A percentile compares a stretch with the other conserved stretches of the same genome.
These are phyloP conservation scores for Meriones unguiculatus DNA, from an alignment of 2,113 vertebrate species.

Conservation along the genomic window DNA sequence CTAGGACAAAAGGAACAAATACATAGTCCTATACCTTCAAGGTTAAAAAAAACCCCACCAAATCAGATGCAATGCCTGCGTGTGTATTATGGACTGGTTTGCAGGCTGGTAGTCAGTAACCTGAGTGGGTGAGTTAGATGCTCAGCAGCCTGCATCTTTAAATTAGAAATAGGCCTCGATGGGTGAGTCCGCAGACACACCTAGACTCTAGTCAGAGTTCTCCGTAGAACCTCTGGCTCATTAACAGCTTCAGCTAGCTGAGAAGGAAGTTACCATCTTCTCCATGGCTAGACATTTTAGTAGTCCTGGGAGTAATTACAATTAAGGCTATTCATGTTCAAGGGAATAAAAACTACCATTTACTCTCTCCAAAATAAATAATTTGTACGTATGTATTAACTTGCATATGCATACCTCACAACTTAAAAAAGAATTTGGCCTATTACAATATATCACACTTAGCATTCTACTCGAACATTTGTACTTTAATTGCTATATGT, in stretches of 20 bases:
- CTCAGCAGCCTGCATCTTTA: neutral
- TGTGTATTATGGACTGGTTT: neutral
- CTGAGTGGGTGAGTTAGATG: neutral
- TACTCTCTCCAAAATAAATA: slow-evolving; percentile 7
- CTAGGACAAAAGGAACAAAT: neutral
- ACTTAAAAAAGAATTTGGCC: slow-evolving; percentile 50
- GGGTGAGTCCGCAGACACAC: neutral
- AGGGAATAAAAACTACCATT: neutral
- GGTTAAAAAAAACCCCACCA: neutral
- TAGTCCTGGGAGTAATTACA: neutral
- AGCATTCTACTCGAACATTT: slow-evolving; percentile 6
- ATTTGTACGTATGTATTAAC: neutral
- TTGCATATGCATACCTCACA: neutral
- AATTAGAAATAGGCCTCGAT: neutral
- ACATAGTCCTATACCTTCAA: neutral
- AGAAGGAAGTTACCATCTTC: neutral
- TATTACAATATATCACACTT: neutral
- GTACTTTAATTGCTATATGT: slow-evolving; percentile 19
- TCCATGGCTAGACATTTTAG: neutral
- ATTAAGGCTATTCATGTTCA: slow-evolving; percentile 19
- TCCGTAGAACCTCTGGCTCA: neutral
- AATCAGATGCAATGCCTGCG: neutral
- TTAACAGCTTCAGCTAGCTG: neutral
- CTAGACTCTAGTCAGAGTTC: neutral
- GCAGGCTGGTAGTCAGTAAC: neutral